Base-by-base conservation (phyloP, 2,888 invertebrate species). In the Coelinius sp. region DNA sequence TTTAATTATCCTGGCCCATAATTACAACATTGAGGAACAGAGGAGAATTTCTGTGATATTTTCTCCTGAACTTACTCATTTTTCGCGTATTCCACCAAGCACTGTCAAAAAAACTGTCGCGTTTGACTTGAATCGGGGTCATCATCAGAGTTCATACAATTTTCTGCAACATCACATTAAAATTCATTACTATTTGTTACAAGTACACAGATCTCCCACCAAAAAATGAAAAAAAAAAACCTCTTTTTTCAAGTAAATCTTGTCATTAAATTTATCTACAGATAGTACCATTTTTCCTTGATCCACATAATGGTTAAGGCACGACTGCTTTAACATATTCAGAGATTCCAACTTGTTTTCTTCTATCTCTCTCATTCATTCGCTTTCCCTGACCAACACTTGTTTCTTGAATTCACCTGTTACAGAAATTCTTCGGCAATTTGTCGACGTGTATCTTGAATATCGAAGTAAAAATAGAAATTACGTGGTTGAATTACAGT, bases 241-340 rank as follows among this genome's bases (percentile, higher is more conserved):
- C 4, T 31, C n/a, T n/a, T 49, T 17, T 49, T 49, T 8, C 20
- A 17, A 49, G 20, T 20, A 49, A 44, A 49, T 8, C 20, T 14
- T 17, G n/a, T 14, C 8, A 14, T 20, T n/a, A 49, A 49, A 20
- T 20, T 49, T 49, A 49, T 49, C 46, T 49, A 4, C 20, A 49
- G 46, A 49, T 49, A 49, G 46, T 49, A 14, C 20, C 17, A 49
- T 49, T 59, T 76, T 73, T 74, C 77, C 77, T 78, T 78, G 77
- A 76, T 76, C 77, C 73, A 78, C 74, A 75, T 78, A 73, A 75
- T 76, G 67, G 70, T 76, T 76, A 78, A 75, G 75, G 77, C 66
- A 73, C 70, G 70, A 74, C 71, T 75, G 70, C 56, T 67, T 41
- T 66, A 49, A 35, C 31, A 46, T 46, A 62, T 70, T 68, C 69